A percentile compares a stretch with the other conserved stretches of the same genome.
Conservation (phyloP, 1,140 invertebrate genomes). For the Lepeophtheirus salmonis region DNA sequence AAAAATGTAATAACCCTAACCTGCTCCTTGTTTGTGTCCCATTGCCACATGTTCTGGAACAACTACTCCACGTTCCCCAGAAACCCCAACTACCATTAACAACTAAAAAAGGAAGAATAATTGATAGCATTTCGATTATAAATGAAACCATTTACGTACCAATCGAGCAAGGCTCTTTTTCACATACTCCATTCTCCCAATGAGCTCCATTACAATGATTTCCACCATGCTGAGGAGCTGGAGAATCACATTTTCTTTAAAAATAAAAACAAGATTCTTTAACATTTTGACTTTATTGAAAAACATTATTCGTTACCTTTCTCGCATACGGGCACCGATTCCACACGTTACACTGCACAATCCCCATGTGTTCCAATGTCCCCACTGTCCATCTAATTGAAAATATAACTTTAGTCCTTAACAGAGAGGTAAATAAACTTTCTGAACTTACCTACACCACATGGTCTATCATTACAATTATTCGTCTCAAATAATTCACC, state of each 20-base stretch:
- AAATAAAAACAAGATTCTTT: neutral
- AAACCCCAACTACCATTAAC: conserved; percentile 48
- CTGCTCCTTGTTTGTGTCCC: conserved; percentile 33
- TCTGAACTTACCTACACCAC: neutral
- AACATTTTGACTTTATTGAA: too few species aligned
- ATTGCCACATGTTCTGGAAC: conserved; percentile 36
- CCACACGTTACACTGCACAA: conserved; percentile 27
- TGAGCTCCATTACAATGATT: conserved; percentile 26
- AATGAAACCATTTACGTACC: neutral
- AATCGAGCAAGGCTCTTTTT: conserved; percentile 33
- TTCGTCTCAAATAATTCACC: neutral
- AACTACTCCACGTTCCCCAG: conserved; percentile 49
- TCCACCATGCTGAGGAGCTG: conserved; percentile 34
- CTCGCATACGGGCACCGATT: conserved; percentile 23
- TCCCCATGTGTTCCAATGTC: conserved; percentile 29
- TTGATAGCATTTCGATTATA: neutral
- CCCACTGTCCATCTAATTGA: conserved; percentile 26
- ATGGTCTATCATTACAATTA: neutral
- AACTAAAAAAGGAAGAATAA: conserved; percentile 27
- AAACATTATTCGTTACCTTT: too few species aligned
- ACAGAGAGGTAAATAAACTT: neutral
- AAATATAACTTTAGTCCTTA: neutral
- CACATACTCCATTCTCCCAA: conserved; percentile 34
- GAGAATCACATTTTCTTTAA: conserved; percentile 44
- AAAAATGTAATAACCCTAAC: neutral